A percentile compares a stretch with the other conserved stretches of the same genome.
phyloP scores from a whole-genome alignment of 1,140 invertebrate species.

The Oncopeltus fasciatus region DNA sequence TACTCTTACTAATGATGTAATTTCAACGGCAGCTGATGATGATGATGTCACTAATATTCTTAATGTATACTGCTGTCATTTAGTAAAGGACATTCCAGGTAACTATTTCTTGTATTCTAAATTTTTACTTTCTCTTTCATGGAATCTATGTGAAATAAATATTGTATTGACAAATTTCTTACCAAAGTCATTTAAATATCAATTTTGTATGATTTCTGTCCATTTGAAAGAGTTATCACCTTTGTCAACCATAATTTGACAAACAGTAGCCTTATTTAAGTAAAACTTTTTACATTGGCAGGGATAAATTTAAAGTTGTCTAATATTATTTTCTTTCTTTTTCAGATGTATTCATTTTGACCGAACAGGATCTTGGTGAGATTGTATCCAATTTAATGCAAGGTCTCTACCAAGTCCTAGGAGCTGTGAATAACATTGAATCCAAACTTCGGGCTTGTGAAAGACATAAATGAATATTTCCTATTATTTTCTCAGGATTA shows the following conservation, averaged over 20 bases:
- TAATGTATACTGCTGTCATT: constrained; percentile 52
- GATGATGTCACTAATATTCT: constrained; percentile 53
- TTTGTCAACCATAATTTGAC: too few relatives aligned
- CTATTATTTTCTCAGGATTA: not conserved
- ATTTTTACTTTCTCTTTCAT: too few relatives aligned
- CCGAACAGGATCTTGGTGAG: constrained; percentile 45
- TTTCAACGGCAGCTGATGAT: constrained; percentile 38
- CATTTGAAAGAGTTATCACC: too few relatives aligned
- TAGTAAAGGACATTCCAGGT: constrained; percentile 52
- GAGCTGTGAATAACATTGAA: constrained; percentile 37
- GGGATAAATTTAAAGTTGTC: too few relatives aligned
- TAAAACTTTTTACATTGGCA: too few relatives aligned
- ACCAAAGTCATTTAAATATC: too few relatives aligned
- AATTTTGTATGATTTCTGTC: too few relatives aligned
- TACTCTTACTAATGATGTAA: constrained; percentile 42
- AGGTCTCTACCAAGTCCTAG: constrained; percentile 46
- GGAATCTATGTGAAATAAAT: too few relatives aligned
- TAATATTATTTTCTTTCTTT: too few relatives aligned
- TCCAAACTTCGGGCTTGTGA: constrained; percentile 21
- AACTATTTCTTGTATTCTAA: constrained; percentile 20
- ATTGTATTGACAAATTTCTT: too few relatives aligned
- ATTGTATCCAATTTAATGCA: constrained; percentile 48
- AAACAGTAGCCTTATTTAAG: too few relatives aligned
- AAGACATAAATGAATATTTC: constrained; percentile 2
- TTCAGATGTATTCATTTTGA: constrained; percentile 47